These are phyloP conservation scores for Helleia helle DNA, from an alignment of 2,888 invertebrate genomes.

Conservation along the genomic window DNA sequence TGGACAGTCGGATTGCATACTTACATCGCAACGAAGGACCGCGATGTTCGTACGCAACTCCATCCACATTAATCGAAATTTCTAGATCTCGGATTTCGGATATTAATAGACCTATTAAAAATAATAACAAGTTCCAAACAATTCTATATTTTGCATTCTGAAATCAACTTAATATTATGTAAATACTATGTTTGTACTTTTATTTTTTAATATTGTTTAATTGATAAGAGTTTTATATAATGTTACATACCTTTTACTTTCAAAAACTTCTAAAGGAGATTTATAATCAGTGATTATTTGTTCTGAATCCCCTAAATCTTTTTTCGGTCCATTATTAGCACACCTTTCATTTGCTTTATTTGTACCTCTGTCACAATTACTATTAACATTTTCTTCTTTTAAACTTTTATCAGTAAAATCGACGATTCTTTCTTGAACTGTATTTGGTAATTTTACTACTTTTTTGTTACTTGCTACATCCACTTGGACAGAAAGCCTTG, in stretches of 20 bases:
- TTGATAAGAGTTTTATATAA: no score
- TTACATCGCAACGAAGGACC: constrained; percentile 48
- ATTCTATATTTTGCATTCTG: neutral
- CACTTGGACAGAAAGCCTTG: constrained; percentile 41
- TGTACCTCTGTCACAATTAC: constrained; percentile 16
- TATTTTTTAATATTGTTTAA: no score
- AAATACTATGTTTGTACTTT: no score
- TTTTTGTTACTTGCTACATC: constrained; percentile 46
- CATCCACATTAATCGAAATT: constrained; percentile 34
- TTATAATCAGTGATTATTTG: constrained; percentile 42
- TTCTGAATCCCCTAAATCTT: constrained; percentile 14
- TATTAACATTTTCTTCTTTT: constrained; percentile 15
- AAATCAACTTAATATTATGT: neutral
- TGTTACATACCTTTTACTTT: constrained; percentile 20
- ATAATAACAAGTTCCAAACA: neutral
- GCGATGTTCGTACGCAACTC: constrained; percentile 43
- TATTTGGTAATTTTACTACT: constrained; percentile 33
- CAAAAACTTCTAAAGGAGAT: constrained; percentile 55
- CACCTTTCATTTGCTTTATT: constrained; percentile 24
- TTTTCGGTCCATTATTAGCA: constrained; percentile 14
- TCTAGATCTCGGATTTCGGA: no score
- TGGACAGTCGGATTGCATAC: constrained; percentile 47
- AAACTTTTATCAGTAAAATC: constrained; percentile 20
- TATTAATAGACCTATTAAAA: neutral
- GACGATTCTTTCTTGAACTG: constrained; percentile 24